phyloP scores from a whole-genome alignment of 2,888 invertebrate species.

The Phyllotreta cruciferae region DNA sequence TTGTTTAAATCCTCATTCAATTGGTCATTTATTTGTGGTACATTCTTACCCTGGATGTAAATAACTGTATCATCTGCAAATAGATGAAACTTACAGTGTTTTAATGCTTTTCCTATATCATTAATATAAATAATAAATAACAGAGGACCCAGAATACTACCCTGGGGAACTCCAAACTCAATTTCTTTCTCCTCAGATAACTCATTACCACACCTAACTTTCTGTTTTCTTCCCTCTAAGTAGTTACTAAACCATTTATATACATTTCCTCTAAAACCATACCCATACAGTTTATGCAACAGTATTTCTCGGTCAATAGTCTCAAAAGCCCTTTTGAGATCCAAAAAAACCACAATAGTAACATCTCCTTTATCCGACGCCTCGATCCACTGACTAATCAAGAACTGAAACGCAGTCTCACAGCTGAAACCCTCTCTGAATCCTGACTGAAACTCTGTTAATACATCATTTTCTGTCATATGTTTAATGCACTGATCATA shows the following conservation, averaged over 20 bases:
- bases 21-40: background rate
- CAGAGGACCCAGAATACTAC: slow-evolving; percentile 5
- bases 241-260: background rate
- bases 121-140: slow-evolving; percentile 5
- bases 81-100: slow-evolving; percentile 1
- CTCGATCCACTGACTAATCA: background rate
- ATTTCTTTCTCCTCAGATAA: background rate
- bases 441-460: background rate
- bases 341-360: background rate
- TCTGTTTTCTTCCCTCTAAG: background rate
- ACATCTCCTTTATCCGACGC: background rate
- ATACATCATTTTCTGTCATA: background rate
- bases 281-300: background rate
- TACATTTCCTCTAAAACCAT: background rate
- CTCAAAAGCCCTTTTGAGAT: background rate
- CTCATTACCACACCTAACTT: background rate
- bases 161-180: slow-evolving; percentile 1
- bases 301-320: background rate
- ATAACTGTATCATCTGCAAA: background rate
- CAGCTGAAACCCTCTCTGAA: background rate
- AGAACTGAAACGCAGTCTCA: background rate
- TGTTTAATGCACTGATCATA: background rate
- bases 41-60: background rate
- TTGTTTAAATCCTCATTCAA: no score
- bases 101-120: slow-evolving; percentile 3